phyloP scores from a whole-genome alignment of 2,888 invertebrate species.

The Troides aeacus region DNA sequence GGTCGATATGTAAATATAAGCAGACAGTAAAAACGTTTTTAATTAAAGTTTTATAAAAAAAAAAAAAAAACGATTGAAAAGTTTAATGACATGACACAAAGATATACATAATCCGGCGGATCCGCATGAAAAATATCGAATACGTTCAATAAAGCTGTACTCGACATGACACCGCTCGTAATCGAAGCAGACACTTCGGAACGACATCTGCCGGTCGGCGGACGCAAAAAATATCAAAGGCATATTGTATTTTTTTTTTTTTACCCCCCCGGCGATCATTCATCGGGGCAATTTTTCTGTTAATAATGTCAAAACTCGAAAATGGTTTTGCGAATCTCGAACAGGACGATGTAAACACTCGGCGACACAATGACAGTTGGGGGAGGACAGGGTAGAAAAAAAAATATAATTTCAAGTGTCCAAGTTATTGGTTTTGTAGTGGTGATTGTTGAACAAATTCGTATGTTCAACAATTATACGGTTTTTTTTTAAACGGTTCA shows the following conservation, averaged over 20 bases:
- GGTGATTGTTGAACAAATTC: slow-evolving; percentile 10
- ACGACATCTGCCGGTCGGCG: slow-evolving; percentile 64
- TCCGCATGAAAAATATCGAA: slow-evolving; percentile 57
- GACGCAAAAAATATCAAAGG: slow-evolving; percentile 62
- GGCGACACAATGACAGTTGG: slow-evolving; percentile 49
- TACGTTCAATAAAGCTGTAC: slow-evolving; percentile 70
- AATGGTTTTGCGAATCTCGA: slow-evolving; percentile 52
- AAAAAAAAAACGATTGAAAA: neutral
- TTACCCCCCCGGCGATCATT: slow-evolving; percentile 34
- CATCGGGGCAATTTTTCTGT: slow-evolving; percentile 67
- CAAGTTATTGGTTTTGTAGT: slow-evolving; percentile 47
- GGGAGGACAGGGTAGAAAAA: slow-evolving; percentile 32
- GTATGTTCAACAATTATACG: neutral
- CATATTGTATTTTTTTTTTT: slow-evolving; percentile 50
- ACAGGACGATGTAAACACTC: slow-evolving; percentile 63
- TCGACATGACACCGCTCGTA: slow-evolving; percentile 62
- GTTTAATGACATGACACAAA: slow-evolving; percentile 21
- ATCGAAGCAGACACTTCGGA: slow-evolving; percentile 63
- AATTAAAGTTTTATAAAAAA: slow-evolving; percentile 5
- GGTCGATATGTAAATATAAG: neutral
- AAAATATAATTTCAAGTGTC: slow-evolving; percentile 45
- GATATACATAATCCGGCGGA: slow-evolving; percentile 33
- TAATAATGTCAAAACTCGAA: slow-evolving; percentile 70
- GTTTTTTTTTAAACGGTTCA: neutral
- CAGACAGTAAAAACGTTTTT: slow-evolving; percentile 22